Conservation (phyloP, 2,113 vertebrate genomes). For the Eurystomus gularis region DNA sequence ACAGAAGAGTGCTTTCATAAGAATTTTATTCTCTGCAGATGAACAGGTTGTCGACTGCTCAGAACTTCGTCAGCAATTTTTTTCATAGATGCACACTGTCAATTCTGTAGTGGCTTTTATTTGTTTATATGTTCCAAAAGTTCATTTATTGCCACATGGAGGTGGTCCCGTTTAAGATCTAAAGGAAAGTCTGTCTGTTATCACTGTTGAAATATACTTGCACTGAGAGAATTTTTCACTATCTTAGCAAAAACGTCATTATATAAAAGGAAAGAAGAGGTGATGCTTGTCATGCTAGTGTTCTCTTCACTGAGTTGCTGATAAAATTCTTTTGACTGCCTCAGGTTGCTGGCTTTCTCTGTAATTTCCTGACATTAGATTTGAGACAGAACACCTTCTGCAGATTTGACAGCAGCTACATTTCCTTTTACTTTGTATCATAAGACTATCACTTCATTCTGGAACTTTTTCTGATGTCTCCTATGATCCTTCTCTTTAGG, state of each 20-base stretch:
- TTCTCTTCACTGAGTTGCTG: not conserved
- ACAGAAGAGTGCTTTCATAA: not conserved
- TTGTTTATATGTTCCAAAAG: not conserved
- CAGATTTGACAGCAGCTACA: not conserved
- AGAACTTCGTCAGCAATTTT: not conserved
- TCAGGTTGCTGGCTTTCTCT: not conserved
- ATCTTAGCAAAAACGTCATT: not conserved
- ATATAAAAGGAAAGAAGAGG: slow-evolving; percentile 24
- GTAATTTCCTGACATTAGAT: slow-evolving; percentile 4
- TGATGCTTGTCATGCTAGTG: slow-evolving; percentile 34
- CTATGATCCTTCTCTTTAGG: not conserved
- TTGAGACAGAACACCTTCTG: not conserved
- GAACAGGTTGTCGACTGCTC: not conserved
- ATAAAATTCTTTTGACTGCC: not conserved
- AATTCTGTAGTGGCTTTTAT: not conserved
- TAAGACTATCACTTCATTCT: not conserved
- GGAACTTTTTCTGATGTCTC: not conserved
- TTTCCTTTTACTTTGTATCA: not conserved
- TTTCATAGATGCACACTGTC: not conserved
- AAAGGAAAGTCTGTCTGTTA: not conserved
- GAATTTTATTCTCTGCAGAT: not conserved
- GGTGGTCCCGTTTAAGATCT: slow-evolving; percentile 4
- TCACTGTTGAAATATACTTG: not conserved
- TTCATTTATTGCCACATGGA: not conserved
- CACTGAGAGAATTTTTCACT: not conserved